A percentile compares a stretch with the other conserved stretches of the same genome.
Evolutionary conservation across 2,797 vertebrate genomes (phyloP).

Genomic region (Mus spretus): DNA sequence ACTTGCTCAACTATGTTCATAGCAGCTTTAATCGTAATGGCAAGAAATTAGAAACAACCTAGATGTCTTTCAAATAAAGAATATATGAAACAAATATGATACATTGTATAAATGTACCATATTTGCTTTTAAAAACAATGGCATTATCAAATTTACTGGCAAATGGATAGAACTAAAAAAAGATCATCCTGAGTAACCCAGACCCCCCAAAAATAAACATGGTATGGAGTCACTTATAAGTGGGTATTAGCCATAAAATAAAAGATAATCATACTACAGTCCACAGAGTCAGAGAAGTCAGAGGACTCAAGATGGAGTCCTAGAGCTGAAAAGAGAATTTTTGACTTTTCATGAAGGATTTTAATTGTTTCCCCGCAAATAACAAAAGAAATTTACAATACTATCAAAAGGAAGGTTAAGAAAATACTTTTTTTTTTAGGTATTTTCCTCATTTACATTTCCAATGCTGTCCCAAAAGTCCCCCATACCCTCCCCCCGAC

Average conservation of each 20-base stretch:
- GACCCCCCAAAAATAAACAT: background rate
- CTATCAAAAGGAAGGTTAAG: background rate
- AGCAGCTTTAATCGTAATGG: too few species aligned
- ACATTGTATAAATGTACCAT: background rate
- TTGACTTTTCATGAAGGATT: slow-evolving; percentile 13
- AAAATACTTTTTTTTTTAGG: too few species aligned
- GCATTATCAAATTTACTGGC: background rate
- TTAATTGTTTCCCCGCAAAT: background rate
- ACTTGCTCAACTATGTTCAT: background rate
- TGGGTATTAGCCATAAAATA: background rate
- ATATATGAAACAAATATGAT: background rate
- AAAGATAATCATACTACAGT: background rate
- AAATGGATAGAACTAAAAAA: background rate
- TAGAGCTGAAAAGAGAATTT: background rate
- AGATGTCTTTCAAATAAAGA: background rate
- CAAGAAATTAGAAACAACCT: background rate
- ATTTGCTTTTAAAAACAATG: background rate
- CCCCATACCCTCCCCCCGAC: too few species aligned
- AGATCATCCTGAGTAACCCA: background rate
- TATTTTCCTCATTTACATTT: too few species aligned
- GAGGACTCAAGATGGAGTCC: background rate
- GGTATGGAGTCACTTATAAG: background rate
- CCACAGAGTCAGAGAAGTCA: background rate
- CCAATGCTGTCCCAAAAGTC: too few species aligned
- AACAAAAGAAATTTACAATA: background rate